Evolutionary conservation across 2,113 vertebrate genomes (phyloP).

Genomic region (Phalacrocorax aristotelis): DNA sequence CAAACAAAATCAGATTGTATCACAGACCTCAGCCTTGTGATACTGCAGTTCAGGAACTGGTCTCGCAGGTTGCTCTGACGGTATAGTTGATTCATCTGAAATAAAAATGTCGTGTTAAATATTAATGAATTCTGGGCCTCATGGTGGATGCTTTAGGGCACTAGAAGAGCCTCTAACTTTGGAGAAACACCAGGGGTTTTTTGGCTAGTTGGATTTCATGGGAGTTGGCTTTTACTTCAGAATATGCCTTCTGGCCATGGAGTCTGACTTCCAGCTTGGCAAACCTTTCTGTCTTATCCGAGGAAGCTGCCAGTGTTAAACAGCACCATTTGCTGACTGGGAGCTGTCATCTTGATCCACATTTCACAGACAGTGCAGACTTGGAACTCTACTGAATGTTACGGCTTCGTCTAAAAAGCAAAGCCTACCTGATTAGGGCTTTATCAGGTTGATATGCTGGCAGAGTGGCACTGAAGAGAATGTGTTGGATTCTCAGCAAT

Average conservation of each 20-base stretch:
- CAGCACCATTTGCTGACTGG: not conserved
- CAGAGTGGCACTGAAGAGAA: not conserved
- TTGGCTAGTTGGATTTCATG: not conserved
- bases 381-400: not conserved
- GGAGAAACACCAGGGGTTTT: not conserved
- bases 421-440: not conserved
- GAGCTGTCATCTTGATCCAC: not conserved
- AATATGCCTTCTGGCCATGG: not conserved
- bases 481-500: not conserved
- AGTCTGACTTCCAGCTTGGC: not conserved
- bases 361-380: not conserved
- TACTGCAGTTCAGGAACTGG: conserved; percentile 64
- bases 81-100: conserved; percentile 73
- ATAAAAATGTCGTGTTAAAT: not conserved
- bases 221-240: not conserved
- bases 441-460: not conserved
- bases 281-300: not conserved
- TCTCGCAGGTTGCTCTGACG: conserved; percentile 37
- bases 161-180: not conserved
- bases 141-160: not conserved
- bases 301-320: not conserved
- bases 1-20: not conserved
- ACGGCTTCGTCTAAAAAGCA: not conserved
- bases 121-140: not conserved
- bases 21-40: conserved; percentile 72